Base-by-base conservation (phyloP, 92 coral and sea anemone genomes). In the Porites evermanni region DNA sequence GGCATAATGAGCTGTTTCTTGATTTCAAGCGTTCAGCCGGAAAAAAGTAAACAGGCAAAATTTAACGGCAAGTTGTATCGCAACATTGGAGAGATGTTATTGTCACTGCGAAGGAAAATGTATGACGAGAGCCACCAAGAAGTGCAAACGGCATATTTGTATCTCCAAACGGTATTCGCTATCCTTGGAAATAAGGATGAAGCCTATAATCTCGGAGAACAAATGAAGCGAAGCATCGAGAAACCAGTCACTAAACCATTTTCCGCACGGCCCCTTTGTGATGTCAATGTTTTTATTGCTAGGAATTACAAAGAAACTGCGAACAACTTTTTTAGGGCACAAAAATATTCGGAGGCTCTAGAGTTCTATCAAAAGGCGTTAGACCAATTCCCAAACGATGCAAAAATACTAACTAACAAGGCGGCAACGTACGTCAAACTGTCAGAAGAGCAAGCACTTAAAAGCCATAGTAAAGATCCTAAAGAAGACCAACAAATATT, bases 321-420 rank as follows among this genome's bases (percentile, higher is more conserved):
- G 10, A 79, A 79, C 20, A 9, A 44, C 7, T 20, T 12, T 1
- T 64, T 47, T 44, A 50, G 0, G 19, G 1, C 21, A 6, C 44
- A 20, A 21, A 4, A 79, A 11, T 79, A 64, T 79, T 47, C 13
- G 18, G 1, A 1, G 14, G 83, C 83, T 12, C 61, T 64, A 1
- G 20, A 50, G 4, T 7, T 0, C 11, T 79, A 79, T 20, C 19
- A 0, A 11, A 3, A 50, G 47, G 50, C 50, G 1, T 79, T 79
- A 8, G 1, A 2, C 12, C 44, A 9, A 18, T 79, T n/a, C 0
- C 73, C 83, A 65, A 66, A 65, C 2, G 83, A 79, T 79, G 83
- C 83, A 12, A 64, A 64, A 20, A 19, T 79, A 11, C 20, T 79
- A 10, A 79, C 73, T 1, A 79, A 79, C 61, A 79, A 51, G 66